These are phyloP conservation scores for Nephrotoma guestfalica DNA, from an alignment of 2,888 invertebrate species.

Conservation along the genomic window DNA sequence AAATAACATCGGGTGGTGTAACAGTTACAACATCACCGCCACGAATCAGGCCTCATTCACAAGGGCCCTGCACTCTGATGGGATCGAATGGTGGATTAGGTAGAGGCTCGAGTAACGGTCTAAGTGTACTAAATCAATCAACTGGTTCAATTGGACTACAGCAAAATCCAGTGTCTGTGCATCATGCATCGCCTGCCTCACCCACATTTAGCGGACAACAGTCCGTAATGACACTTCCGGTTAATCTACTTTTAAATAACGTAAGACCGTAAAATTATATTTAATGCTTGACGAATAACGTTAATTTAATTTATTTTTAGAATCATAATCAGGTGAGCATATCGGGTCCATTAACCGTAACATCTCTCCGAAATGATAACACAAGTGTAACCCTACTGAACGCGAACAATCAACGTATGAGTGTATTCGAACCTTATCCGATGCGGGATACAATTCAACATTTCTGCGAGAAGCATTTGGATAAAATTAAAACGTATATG, in stretches of 20 bases:
- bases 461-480: constrained; percentile 89
- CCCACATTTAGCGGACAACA: constrained; percentile 28
- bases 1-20: constrained; percentile 38
- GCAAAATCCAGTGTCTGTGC: constrained; percentile 29
- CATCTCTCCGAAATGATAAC: constrained; percentile 50
- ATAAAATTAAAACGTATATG: constrained; percentile 85
- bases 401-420: constrained; percentile 48
- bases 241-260: constrained; percentile 20
- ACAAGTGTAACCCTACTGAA: constrained; percentile 66
- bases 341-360: constrained; percentile 47
- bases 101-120: constrained; percentile 27
- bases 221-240: constrained; percentile 30
- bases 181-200: constrained; percentile 30
- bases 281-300: not conserved
- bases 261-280: not conserved
- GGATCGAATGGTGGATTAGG: constrained; percentile 29
- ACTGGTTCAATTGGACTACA: constrained; percentile 30
- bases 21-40: constrained; percentile 48
- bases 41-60: constrained; percentile 35
- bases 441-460: constrained; percentile 87
- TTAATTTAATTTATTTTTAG: constrained; percentile 12
- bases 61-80: constrained; percentile 36
- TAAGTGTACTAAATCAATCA: constrained; percentile 29
- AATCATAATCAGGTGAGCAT: constrained; percentile 34
- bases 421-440: constrained; percentile 81